Evolutionary conservation across 2,888 invertebrate species (phyloP).

Genomic region (Leptinotarsa rubiginosa): DNA sequence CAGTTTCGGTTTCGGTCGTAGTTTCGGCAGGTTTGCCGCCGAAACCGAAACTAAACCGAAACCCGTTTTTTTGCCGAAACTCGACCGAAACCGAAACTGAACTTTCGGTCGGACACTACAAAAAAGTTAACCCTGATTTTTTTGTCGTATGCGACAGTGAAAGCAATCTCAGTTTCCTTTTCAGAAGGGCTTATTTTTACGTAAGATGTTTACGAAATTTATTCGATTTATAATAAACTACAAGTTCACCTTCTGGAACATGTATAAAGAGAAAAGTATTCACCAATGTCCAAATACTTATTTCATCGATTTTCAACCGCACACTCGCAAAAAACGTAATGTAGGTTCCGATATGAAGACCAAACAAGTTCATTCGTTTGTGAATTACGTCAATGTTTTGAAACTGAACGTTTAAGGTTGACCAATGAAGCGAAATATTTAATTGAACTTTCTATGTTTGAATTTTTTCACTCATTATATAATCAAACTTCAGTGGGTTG

Average conservation of each 20-base stretch:
- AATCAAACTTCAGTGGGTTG: not conserved
- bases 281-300: constrained; percentile 6
- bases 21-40: no score
- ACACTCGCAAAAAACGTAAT: not conserved
- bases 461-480: constrained; percentile 26
- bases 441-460: constrained; percentile 49
- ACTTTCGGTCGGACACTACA: no score
- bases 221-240: not conserved
- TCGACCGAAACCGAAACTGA: no score
- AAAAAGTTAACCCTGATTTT: not conserved
- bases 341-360: constrained; percentile 14
- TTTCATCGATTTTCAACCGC: constrained; percentile 2
- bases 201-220: not conserved
- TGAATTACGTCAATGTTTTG: constrained; percentile 40
- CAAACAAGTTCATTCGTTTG: constrained; percentile 13
- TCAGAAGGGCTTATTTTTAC: constrained; percentile 7
- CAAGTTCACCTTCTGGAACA: not conserved
- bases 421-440: constrained; percentile 50
- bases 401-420: constrained; percentile 48
- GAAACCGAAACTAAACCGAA: no score
- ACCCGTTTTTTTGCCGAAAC: no score
- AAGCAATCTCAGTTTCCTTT: constrained; percentile 4
- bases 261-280: not conserved
- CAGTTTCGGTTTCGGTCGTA: no score
- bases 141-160: not conserved